phyloP scores from a whole-genome alignment of 1,140 invertebrate genomes.

The Drosophila prosaltans region DNA sequence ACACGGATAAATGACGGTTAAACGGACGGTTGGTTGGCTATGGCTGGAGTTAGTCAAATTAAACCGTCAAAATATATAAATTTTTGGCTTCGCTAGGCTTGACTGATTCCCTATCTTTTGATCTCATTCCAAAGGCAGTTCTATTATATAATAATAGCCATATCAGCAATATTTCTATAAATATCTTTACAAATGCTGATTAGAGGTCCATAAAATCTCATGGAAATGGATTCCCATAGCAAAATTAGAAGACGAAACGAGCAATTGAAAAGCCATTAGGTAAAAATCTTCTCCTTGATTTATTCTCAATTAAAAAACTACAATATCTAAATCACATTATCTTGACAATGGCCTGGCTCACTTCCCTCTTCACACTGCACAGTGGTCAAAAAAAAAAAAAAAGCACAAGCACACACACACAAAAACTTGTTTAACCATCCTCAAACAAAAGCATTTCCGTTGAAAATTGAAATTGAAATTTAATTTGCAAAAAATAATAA shows the following conservation, averaged over 20 bases:
- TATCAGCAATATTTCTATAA: background rate
- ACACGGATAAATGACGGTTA: too few species aligned
- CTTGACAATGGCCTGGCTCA: slow-evolving; percentile 1
- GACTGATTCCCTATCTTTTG: too few species aligned
- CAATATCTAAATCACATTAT: slow-evolving; percentile 27
- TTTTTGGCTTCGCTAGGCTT: too few species aligned
- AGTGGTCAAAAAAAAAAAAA: background rate
- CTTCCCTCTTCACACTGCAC: background rate
- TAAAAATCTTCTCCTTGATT: slow-evolving; percentile 15
- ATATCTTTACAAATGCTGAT: background rate
- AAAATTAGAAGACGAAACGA: background rate
- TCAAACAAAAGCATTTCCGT: slow-evolving; percentile 45
- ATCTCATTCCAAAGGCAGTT: too few species aligned
- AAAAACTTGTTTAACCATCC: slow-evolving; percentile 20
- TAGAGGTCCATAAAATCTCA: background rate
- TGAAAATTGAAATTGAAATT: slow-evolving; percentile 72
- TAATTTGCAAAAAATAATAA: slow-evolving; percentile 55
- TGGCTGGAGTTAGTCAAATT: too few species aligned
- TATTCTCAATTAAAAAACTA: slow-evolving; percentile 18
- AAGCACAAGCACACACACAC: background rate
- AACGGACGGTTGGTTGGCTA: too few species aligned
- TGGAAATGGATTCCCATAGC: background rate
- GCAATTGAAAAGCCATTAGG: slow-evolving; percentile 3
- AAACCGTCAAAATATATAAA: too few species aligned
- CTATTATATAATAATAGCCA: too few species aligned